phyloP scores from a whole-genome alignment of 1,140 invertebrate genomes.

The Palaemon carinicauda region DNA sequence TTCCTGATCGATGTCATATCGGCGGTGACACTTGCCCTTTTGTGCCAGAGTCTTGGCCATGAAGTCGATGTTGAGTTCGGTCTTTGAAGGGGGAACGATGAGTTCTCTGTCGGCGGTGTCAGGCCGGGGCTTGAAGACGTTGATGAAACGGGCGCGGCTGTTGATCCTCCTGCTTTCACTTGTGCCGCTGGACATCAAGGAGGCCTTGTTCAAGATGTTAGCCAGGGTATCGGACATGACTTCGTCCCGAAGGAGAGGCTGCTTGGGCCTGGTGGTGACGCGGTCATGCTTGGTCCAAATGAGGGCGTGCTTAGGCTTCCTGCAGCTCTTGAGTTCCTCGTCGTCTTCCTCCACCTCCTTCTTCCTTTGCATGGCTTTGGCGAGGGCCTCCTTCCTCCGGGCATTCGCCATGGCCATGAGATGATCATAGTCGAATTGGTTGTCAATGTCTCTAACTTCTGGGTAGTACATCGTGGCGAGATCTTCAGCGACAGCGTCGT shows the following conservation, averaged over 20 bases:
- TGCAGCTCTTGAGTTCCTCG: slow-evolving; percentile 2
- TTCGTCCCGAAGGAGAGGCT: slow-evolving; percentile 26
- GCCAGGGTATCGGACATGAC: slow-evolving; percentile 53
- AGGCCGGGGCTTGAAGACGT: slow-evolving; percentile 44
- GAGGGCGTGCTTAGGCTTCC: slow-evolving; percentile 5
- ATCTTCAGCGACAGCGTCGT: not conserved
- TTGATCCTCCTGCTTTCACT: slow-evolving; percentile 49
- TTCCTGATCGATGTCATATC: slow-evolving; percentile 55
- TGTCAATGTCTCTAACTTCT: not conserved
- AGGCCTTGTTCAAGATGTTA: slow-evolving; percentile 49
- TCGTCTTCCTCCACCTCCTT: slow-evolving; percentile 24
- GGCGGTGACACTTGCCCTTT: slow-evolving; percentile 36
- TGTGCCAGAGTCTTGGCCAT: slow-evolving; percentile 58
- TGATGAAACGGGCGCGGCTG: slow-evolving; percentile 53
- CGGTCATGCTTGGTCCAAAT: not conserved
- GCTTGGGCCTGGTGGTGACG: slow-evolving; percentile 4
- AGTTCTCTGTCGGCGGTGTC: slow-evolving; percentile 54
- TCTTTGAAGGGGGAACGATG: slow-evolving; percentile 34
- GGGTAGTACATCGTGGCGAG: no score
- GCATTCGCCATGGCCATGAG: slow-evolving; percentile 12
- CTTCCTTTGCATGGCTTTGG: not conserved
- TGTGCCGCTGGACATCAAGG: slow-evolving; percentile 35
- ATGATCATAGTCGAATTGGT: slow-evolving; percentile 9
- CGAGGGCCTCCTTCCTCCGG: slow-evolving; percentile 2
- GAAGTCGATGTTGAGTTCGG: slow-evolving; percentile 56